Percentiles rank a stretch among this genome's conserved stretches.
These are phyloP conservation scores for Clivina fossor DNA, from an alignment of 2,888 invertebrate genomes.

Conservation along the genomic window DNA sequence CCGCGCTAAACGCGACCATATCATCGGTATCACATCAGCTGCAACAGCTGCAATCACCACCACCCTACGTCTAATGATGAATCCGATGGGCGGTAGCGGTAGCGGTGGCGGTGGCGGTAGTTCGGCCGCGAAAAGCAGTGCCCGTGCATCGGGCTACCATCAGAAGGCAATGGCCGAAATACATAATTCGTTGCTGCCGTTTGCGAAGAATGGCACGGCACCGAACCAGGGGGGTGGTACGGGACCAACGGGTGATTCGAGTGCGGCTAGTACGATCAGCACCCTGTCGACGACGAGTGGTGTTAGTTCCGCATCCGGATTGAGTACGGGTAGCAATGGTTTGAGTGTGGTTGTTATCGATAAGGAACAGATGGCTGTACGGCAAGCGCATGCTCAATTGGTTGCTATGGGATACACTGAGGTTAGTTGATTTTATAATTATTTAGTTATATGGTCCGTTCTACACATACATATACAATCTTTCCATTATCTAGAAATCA, in stretches of 20 bases:
- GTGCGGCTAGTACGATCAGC: constrained; percentile 74
- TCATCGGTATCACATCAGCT: constrained; percentile 56
- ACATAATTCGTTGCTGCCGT: constrained; percentile 78
- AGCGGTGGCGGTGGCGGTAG: constrained; percentile 53
- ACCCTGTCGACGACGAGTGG: constrained; percentile 64
- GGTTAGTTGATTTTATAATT: constrained; percentile 54
- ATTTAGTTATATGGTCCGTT: too few relatives aligned
- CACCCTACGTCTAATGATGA: too few relatives aligned
- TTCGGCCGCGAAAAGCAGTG: constrained; percentile 53
- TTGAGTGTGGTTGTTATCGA: constrained; percentile 51
- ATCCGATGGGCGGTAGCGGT: too few relatives aligned
- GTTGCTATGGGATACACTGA: constrained; percentile 74
- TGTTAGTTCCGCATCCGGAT: constrained; percentile 61
- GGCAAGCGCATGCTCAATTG: constrained; percentile 67
- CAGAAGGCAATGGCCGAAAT: constrained; percentile 87
- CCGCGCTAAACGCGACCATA: constrained; percentile 54
- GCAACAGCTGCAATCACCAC: too few relatives aligned
- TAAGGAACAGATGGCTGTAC: constrained; percentile 66
- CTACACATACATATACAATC: too few relatives aligned
- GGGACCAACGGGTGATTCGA: constrained; percentile 66
- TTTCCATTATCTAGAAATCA: too few relatives aligned
- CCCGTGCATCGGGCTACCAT: constrained; percentile 78
- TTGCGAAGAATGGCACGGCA: constrained; percentile 66
- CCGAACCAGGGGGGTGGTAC: constrained; percentile 51
- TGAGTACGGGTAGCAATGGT: constrained; percentile 50